Percentiles rank a stretch among this genome's conserved stretches.
Evolutionary conservation across 2,888 invertebrate genomes (phyloP).

Genomic region (Napeogenes sylphis): DNA sequence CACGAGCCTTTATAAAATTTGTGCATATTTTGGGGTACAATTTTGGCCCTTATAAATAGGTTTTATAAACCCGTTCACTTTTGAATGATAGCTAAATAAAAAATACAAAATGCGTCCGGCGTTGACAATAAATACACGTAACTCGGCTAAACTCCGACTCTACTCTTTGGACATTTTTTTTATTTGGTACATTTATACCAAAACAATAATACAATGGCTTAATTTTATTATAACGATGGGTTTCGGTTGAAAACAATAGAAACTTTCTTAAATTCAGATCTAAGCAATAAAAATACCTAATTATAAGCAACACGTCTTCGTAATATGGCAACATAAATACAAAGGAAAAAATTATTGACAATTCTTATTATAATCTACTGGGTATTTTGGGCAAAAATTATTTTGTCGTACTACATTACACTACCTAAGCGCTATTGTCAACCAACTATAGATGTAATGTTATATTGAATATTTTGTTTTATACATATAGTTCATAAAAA

Average conservation of each 20-base stretch:
- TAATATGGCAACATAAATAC: slow-evolving; percentile 21
- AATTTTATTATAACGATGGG: slow-evolving; percentile 1
- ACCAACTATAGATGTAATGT: slow-evolving; percentile 9
- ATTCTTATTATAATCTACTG: slow-evolving; percentile 2
- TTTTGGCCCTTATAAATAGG: slow-evolving; percentile 51
- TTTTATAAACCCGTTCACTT: slow-evolving; percentile 48
- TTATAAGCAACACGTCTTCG: neutral
- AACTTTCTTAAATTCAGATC: slow-evolving; percentile 21
- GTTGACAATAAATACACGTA: slow-evolving; percentile 59
- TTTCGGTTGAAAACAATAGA: slow-evolving; percentile 17
- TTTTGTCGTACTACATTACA: slow-evolving; percentile 17
- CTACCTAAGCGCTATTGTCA: slow-evolving; percentile 23
- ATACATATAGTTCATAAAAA: slow-evolving; percentile 1
- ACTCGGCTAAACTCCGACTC: slow-evolving; percentile 20
- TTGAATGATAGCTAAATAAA: slow-evolving; percentile 2
- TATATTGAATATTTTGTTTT: slow-evolving; percentile 15
- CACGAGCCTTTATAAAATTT: slow-evolving; percentile 48
- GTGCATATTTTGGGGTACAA: slow-evolving; percentile 56
- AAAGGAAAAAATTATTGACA: neutral
- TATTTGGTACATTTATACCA: slow-evolving; percentile 54
- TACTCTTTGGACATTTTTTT: slow-evolving; percentile 69
- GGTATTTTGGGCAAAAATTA: slow-evolving; percentile 4
- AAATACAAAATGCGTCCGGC: slow-evolving; percentile 20
- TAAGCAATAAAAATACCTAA: slow-evolving; percentile 10
- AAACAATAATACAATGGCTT: slow-evolving; percentile 27